Evolutionary conservation across 2,888 invertebrate genomes (phyloP).

Genomic region (Hermaeophaga mercurialis): DNA sequence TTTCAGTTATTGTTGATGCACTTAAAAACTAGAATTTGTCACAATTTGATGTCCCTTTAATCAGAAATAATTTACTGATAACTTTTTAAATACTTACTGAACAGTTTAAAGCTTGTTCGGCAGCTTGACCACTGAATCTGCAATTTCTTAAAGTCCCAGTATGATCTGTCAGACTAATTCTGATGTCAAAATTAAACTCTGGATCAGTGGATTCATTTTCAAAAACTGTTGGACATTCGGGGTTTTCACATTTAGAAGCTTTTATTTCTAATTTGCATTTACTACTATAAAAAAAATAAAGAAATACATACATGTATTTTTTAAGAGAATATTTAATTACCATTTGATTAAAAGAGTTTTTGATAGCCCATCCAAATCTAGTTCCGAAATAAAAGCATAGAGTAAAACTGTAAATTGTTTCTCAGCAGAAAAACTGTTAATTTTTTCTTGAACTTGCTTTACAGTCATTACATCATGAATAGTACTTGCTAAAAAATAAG

Average conservation of each 20-base stretch:
- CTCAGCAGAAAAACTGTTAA: constrained; percentile 51
- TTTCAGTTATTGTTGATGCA: too few species aligned
- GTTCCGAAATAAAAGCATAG: constrained; percentile 68
- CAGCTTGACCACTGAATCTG: constrained; percentile 63
- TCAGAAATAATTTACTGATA: too few species aligned
- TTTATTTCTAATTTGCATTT: constrained; percentile 46
- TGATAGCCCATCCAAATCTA: constrained; percentile 70
- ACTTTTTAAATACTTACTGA: constrained; percentile 60
- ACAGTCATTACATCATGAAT: constrained; percentile 67
- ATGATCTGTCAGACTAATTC: constrained; percentile 69
- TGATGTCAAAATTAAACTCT: constrained; percentile 63
- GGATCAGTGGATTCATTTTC: constrained; percentile 49
- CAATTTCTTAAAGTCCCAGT: constrained; percentile 68
- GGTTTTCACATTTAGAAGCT: constrained; percentile 50
- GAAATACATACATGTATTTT: constrained; percentile 4
- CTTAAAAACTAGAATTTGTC: too few species aligned
- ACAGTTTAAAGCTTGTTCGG: constrained; percentile 65
- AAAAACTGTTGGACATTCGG: constrained; percentile 51
- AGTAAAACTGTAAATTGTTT: constrained; percentile 72
- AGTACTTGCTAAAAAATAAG: constrained; percentile 58
- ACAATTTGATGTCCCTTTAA: too few species aligned
- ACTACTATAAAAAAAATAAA: constrained; percentile 41
- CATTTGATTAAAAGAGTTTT: constrained; percentile 53
- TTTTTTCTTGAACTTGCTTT: constrained; percentile 61
- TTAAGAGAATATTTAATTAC: constrained; percentile 37